Evolutionary conservation across 2,888 invertebrate genomes (phyloP), one percentile per base, ranked within the genome.

Genomic region (Boloria euphrosyne): DNA sequence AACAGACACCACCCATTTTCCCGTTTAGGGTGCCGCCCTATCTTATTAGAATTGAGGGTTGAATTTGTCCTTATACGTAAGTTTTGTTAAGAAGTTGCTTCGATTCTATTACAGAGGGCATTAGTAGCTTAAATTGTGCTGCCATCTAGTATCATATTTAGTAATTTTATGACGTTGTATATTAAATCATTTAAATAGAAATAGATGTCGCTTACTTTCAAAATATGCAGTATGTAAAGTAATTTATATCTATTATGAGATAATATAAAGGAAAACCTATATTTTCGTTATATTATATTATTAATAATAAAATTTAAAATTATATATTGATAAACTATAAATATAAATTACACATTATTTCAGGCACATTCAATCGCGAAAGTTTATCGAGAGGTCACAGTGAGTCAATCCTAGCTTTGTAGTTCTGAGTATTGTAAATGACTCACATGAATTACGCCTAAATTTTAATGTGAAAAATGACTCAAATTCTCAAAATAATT

Each of bases 11-110:
- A 67, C 66, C 66, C 66, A 47, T 50, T 67, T 62, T 59, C 22
- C 47, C 44, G n/a, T 58, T 62, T 62, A 14, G 66, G 66, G 66
- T 59, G 62, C 66, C 66, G 62, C 66, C 66, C 66, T 59, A 49
- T 62, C 53, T 53, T 66, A 62, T 62, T 59, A 59, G 53, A 62
- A 62, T 22, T 52, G 47, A 66, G 62, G 62, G 66, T 43, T 51
- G 57, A 47, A 5, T 55, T 16, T 49, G 43, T 47, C 38, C 31
- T 51, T 31, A 59, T 44, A 43, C 52, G 31, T 17, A 18, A 27
- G 22, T 31, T 13, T 7, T 31, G 31, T 38, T 16, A 49, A 49
- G n/a, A 31, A 46, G 44, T 52, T 58, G 18, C 5, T 4, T 27
- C 17, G 4, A 49, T n/a, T 53, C 4, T 38, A 49, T 13, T 13